Evolutionary conservation across 2,797 vertebrate species (phyloP).

Genomic region (Margarornis squamiger): DNA sequence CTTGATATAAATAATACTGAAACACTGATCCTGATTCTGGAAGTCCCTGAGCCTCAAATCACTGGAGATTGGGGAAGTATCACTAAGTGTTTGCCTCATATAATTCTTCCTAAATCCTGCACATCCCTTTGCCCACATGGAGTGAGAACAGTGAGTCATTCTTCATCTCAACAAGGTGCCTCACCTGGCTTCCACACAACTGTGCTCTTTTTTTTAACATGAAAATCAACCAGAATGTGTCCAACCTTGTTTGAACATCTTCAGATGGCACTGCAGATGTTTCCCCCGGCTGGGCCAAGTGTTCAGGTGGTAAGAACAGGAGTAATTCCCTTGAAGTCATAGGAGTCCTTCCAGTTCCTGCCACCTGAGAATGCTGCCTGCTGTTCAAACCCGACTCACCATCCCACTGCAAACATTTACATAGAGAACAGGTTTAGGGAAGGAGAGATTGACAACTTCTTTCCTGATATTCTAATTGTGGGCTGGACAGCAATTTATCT

Average conservation of each 20-base stretch:
- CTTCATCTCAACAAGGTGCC: not conserved
- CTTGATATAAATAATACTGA: not conserved
- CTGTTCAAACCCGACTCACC: not conserved
- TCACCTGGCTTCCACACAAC: not conserved
- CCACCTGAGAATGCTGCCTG: slow-evolving; percentile 38
- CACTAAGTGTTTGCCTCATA: not conserved
- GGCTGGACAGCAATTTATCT: slow-evolving; percentile 51
- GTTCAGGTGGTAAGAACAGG: not conserved
- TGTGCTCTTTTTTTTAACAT: not conserved
- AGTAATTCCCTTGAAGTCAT: slow-evolving; percentile 36
- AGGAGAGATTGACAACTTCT: not conserved
- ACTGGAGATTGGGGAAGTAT: not conserved
- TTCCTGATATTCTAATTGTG: slow-evolving; percentile 41
- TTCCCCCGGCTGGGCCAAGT: not conserved
- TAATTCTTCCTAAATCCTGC: not conserved
- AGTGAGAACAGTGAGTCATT: not conserved
- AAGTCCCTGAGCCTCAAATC: not conserved
- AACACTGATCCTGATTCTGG: not conserved
- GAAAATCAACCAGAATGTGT: not conserved
- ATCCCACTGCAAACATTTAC: slow-evolving; percentile 4
- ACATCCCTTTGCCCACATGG: not conserved
- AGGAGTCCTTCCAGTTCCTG: slow-evolving; percentile 30
- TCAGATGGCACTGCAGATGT: not conserved
- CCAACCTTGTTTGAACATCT: not conserved
- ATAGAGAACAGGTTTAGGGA: slow-evolving; percentile 50